Percentiles rank a stretch among this genome's conserved stretches.
Evolutionary conservation across 2,113 vertebrate genomes (phyloP).

Genomic region (Mobula birostris): DNA sequence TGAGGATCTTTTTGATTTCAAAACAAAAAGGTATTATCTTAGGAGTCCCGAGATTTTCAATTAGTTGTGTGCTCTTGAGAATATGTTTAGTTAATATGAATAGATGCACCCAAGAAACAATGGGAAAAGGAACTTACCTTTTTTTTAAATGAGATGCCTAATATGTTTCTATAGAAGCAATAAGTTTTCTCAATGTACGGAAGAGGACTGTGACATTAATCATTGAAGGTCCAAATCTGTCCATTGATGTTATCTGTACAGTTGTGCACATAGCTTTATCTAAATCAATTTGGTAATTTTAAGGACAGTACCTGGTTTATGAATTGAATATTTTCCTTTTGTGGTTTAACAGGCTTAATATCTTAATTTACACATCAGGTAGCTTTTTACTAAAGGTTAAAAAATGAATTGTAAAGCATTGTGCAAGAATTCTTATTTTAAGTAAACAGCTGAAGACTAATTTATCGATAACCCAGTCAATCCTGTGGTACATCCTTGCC

Average conservation of each 20-base stretch:
- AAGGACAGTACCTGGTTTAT: neutral
- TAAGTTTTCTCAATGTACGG: neutral
- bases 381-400: neutral
- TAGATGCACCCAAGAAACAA: neutral
- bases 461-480: neutral
- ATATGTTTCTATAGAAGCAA: neutral
- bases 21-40: neutral
- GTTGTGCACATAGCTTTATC: neutral
- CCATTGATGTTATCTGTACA: no score
- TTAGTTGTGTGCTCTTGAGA: neutral
- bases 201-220: neutral
- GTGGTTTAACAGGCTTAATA: neutral
- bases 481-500: neutral
- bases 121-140: neutral
- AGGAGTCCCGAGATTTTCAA: neutral
- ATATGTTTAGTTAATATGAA: neutral
- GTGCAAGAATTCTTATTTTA: constrained; percentile 9
- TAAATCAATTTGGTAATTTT: neutral
- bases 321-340: neutral
- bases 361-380: neutral
- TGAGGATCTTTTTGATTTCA: neutral
- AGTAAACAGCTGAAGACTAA: neutral
- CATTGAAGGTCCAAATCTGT: neutral
- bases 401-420: neutral
- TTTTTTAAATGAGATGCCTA: neutral